Percentiles rank a stretch among this genome's conserved stretches.
Conservation (phyloP, 1,140 invertebrate genomes). For the Drosophila ercepeae region DNA sequence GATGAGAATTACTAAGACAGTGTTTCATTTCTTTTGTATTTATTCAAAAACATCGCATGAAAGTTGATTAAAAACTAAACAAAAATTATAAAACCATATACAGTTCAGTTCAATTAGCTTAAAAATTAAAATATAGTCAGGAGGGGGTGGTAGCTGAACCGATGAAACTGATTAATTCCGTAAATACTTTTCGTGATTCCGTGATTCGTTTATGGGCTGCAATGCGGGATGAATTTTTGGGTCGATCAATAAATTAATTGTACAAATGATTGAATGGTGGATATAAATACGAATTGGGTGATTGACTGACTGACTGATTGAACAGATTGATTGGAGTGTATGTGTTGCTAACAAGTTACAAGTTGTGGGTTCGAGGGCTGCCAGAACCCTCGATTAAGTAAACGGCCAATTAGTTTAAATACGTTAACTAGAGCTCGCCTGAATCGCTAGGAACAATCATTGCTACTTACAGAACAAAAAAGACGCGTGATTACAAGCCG, state of each 20-base stretch:
- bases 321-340: slow-evolving; percentile 5
- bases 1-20: slow-evolving; percentile 15
- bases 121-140: slow-evolving; percentile 47
- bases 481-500: slow-evolving; percentile 34
- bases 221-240: slow-evolving; percentile 40
- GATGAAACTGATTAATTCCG: slow-evolving; percentile 57
- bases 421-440: slow-evolving; percentile 70
- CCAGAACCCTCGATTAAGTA: slow-evolving; percentile 56
- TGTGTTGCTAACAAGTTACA: not conserved
- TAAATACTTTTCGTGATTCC: slow-evolving; percentile 53
- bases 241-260: slow-evolving; percentile 71
- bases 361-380: slow-evolving; percentile 2
- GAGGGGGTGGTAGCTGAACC: slow-evolving; percentile 22
- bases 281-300: slow-evolving; percentile 56
- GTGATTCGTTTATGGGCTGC: slow-evolving; percentile 25
- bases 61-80: slow-evolving; percentile 31
- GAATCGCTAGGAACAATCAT: slow-evolving; percentile 79
- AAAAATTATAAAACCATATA: slow-evolving; percentile 53
- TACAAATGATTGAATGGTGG: slow-evolving; percentile 50
- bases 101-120: slow-evolving; percentile 75
- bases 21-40: slow-evolving; percentile 47
- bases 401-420: slow-evolving; percentile 63
- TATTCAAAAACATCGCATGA: slow-evolving; percentile 61
- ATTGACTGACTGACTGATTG: slow-evolving; percentile 22
- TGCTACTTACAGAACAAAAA: slow-evolving; percentile 51